phyloP scores from a whole-genome alignment of 2,888 invertebrate genomes.

The Chouioia cunea region DNA sequence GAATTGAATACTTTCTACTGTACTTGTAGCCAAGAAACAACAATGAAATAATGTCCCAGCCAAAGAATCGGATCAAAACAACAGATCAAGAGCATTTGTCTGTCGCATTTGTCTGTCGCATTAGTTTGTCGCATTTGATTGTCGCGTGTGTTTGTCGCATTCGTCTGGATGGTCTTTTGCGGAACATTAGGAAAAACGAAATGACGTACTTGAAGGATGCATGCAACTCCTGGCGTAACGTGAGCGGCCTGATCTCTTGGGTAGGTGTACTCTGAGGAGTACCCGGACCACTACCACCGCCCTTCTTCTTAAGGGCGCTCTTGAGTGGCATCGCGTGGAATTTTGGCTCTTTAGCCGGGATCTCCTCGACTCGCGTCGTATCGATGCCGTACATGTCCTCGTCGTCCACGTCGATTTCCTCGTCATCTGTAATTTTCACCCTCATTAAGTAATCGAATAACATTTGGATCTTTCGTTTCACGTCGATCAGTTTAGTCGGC shows the following conservation, averaged over 20 bases:
- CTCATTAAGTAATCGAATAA: too few relatives aligned
- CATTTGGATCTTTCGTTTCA: too few relatives aligned
- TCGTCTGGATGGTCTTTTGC: too few relatives aligned
- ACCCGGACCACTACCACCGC: conserved; percentile 77
- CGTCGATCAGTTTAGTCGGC: too few relatives aligned
- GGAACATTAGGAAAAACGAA: too few relatives aligned
- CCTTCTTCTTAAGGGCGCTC: conserved; percentile 90
- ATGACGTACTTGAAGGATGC: conserved; percentile 84
- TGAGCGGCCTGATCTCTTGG: conserved; percentile 78
- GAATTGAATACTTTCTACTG: not conserved
- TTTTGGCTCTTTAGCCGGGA: conserved; percentile 92
- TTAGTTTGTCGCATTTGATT: too few relatives aligned
- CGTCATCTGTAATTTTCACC: conserved; percentile 75
- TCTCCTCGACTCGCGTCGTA: conserved; percentile 89
- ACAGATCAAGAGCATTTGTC: too few relatives aligned
- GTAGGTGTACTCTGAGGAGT: conserved; percentile 78
- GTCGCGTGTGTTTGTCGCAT: too few relatives aligned
- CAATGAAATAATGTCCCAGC: conserved; percentile 30
- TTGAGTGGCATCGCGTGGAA: conserved; percentile 93
- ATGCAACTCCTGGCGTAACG: conserved; percentile 81
- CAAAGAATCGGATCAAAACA: not conserved
- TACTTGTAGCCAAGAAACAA: not conserved
- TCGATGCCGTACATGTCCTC: conserved; percentile 77
- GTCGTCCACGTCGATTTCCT: conserved; percentile 77
- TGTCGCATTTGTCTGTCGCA: too few relatives aligned